Conservation (phyloP, 2,888 invertebrate genomes). For the Hermaeophaga mercurialis region DNA sequence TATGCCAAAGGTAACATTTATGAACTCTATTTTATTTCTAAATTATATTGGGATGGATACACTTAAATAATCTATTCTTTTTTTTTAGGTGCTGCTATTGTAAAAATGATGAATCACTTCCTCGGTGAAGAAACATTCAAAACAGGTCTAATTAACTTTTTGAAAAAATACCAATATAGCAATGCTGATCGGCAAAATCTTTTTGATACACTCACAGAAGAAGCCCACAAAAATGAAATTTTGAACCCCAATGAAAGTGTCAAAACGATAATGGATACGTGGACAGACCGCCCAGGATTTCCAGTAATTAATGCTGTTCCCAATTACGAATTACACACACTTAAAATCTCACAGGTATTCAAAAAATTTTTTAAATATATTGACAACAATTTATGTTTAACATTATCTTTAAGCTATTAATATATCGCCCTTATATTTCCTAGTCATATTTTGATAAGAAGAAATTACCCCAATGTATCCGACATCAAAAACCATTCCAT, state of each 20-base stretch:
- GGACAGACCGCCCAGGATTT: conserved; percentile 72
- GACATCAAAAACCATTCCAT: too few relatives aligned
- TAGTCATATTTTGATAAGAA: too few relatives aligned
- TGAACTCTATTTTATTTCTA: too few relatives aligned
- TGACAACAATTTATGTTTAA: too few relatives aligned
- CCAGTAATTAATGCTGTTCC: conserved; percentile 66
- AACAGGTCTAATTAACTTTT: conserved; percentile 60
- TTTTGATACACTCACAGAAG: conserved; percentile 68
- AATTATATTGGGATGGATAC: not conserved
- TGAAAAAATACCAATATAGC: conserved; percentile 61
- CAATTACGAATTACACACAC: conserved; percentile 53
- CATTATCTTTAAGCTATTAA: too few relatives aligned
- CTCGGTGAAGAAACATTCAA: conserved; percentile 67
- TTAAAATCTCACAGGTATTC: conserved; percentile 56
- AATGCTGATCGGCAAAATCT: conserved; percentile 72
- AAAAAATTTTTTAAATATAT: too few relatives aligned
- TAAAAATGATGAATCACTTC: conserved; percentile 74
- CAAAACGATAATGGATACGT: conserved; percentile 69
- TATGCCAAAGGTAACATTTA: conserved; percentile 65
- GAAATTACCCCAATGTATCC: too few relatives aligned
- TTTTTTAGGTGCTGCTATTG: conserved; percentile 66
- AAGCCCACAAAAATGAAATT: conserved; percentile 56
- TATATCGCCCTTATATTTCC: too few relatives aligned
- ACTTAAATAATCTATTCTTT: conserved; percentile 12
- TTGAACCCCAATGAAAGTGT: conserved; percentile 58